phyloP scores from a whole-genome alignment of 2,797 vertebrate species.

The Setipinna tenuifilis region DNA sequence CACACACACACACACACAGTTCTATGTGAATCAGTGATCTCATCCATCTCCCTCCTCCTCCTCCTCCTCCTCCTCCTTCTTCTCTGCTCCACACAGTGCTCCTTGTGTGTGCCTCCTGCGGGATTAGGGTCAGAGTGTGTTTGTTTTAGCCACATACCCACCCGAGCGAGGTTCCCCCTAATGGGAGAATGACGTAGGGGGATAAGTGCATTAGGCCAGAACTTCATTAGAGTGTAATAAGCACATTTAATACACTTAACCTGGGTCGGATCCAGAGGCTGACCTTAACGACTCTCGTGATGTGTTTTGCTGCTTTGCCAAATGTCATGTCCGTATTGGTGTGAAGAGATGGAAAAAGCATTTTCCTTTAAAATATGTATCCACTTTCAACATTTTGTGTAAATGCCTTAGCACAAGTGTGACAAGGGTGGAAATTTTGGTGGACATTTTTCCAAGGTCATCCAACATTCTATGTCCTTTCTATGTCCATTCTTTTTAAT shows the following conservation, averaged over 20 bases:
- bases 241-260: too few species aligned
- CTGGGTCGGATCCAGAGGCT: background rate
- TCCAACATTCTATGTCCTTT: too few species aligned
- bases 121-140: constrained; percentile 10
- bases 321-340: background rate
- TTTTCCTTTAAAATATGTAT: background rate
- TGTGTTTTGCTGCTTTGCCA: background rate
- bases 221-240: background rate
- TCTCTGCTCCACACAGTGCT: background rate
- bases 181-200: constrained; percentile 10
- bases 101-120: background rate
- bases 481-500: background rate
- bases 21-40: background rate
- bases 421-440: too few species aligned
- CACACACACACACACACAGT: too few species aligned
- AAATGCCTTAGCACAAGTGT: background rate
- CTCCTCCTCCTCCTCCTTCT: too few species aligned
- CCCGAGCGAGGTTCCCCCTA: background rate
- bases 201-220: background rate
- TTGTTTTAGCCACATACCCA: constrained; percentile 13
- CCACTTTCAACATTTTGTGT: background rate
- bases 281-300: background rate
- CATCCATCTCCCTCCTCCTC: too few species aligned
- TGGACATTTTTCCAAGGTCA: too few species aligned
- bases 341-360: background rate